Evolutionary conservation across 2,888 invertebrate genomes (phyloP), one percentile per base, ranked within the genome.

Genomic region (Morpho helenor): DNA sequence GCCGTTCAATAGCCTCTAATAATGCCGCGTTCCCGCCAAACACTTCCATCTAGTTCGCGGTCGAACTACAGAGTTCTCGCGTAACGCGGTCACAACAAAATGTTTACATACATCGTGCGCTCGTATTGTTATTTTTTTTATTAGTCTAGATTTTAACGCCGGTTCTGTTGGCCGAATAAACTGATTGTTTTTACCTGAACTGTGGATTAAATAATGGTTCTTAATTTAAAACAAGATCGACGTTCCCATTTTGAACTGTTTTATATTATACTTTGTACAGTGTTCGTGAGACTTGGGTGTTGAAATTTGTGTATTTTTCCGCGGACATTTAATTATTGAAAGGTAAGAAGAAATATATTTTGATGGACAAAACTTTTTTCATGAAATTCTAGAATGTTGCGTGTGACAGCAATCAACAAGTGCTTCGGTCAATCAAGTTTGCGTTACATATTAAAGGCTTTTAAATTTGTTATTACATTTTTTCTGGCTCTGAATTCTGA

Each of bases 111-210:
- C 55, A 57, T 45, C 10, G 10, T 45, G 54, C 48, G 8, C 46
- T 56, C 59, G 69, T 75, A 78, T 75, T 77, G 73, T 75, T 66
- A 66, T 72, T 64, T 70, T 69, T 71, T 45, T 72, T 67, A 60
- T 69, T 70, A 69, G 68, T 58, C 55, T 70, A 59, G 75, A 61
- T 66, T 57, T 23, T 68, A 69, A 71, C 74, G 75, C 71, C 65
- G 40, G 41, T 16, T n/a, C 39, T 10, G 49, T 41, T 52, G 23
- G 23, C 23, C 22, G 23, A 48, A 22, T 22, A 47, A 31, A 22
- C 23, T 10, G 8, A 45, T 50, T 43, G n/a, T 16, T 31, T 46
- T 22, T 47, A 46, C 53, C 53, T 53, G 45, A 22, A 46, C 39
- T 16, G 46, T 53, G 53, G 53, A 47, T 53, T 47, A n/a, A 53